Base-by-base conservation (phyloP, 23 tunicate species). In the Botrylloides violaceus region DNA sequence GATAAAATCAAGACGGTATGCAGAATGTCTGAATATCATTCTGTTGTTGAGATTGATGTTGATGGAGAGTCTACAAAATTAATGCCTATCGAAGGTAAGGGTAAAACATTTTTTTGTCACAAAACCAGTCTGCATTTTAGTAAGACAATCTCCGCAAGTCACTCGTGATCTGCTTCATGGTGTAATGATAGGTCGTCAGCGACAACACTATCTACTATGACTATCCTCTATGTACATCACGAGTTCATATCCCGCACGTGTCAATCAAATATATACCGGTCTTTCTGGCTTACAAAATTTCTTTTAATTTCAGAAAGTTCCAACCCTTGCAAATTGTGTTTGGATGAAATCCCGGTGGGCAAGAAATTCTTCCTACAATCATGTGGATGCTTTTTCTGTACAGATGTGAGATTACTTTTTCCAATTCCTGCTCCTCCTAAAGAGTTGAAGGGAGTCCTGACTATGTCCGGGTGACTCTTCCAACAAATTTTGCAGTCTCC, bases 341-440 rank as follows among this genome's bases (percentile, higher is more conserved):
- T 15, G 23, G 70, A 63, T 3, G 70, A 63, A 63, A 63, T 63
- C 32, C 31, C 34, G 20, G n/a, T 33, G 6, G 70, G 70, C 18
- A 63, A 63, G 18, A 63, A 26, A 25, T 63, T 63, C 9, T 20
- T 22, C 4, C 33, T 63, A 33, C 34, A 63, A 9, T 32, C 31
- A 26, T 63, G 70, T 30, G 70, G 70, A 63, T 63, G 70, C 33
- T 63, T 63, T 33, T 63, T 63, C 70, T 63, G 70, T 63, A 30
- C 20, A 20, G 31, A 31, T 22, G 70, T 63, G 36, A 63, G 70
- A 3, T 59, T 59, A 5, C 15, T 47, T 47, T 12, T 47, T 47
- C 55, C 18, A 18, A 12, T 47, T 47, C 18, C 12, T 47, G 15
- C 15, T 9, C 18, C 15, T 47, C 15, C 12, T 47, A 9, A 18